Evolutionary conservation across 2,113 vertebrate species (phyloP).

Genomic region (Pachypanchax playfairii): DNA sequence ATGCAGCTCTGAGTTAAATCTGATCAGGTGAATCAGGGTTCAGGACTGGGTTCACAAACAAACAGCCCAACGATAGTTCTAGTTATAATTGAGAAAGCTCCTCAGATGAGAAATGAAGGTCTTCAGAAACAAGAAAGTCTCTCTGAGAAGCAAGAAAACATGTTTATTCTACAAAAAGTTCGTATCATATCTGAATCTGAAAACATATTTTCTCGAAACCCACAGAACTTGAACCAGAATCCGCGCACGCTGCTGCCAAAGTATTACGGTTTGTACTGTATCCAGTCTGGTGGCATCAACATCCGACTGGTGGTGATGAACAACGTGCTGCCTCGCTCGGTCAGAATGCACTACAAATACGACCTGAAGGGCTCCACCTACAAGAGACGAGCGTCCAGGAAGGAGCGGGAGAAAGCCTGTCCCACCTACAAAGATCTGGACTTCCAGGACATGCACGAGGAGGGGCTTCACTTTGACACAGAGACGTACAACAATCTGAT

Average conservation of each 20-base stretch:
- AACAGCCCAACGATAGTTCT: too few species aligned
- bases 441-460: constrained; percentile 94
- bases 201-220: background rate
- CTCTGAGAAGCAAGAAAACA: too few species aligned
- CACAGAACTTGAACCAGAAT: constrained; percentile 82
- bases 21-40: too few species aligned
- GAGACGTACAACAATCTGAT: constrained; percentile 93
- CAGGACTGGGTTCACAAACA: too few species aligned
- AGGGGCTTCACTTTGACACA: constrained; percentile 92
- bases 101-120: too few species aligned
- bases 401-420: constrained; percentile 77
- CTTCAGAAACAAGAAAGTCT: too few species aligned
- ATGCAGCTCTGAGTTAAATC: too few species aligned
- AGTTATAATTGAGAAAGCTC: too few species aligned
- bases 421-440: constrained; percentile 82
- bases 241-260: constrained; percentile 81
- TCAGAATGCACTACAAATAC: constrained; percentile 83
- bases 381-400: constrained; percentile 79
- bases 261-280: constrained; percentile 82
- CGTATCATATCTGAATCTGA: background rate
- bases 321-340: constrained; percentile 79
- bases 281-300: constrained; percentile 82
- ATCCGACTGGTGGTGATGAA: constrained; percentile 83
- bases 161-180: background rate
- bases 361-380: constrained; percentile 83